phyloP scores from a whole-genome alignment of 2,113 vertebrate species.

The Elachura formosa region DNA sequence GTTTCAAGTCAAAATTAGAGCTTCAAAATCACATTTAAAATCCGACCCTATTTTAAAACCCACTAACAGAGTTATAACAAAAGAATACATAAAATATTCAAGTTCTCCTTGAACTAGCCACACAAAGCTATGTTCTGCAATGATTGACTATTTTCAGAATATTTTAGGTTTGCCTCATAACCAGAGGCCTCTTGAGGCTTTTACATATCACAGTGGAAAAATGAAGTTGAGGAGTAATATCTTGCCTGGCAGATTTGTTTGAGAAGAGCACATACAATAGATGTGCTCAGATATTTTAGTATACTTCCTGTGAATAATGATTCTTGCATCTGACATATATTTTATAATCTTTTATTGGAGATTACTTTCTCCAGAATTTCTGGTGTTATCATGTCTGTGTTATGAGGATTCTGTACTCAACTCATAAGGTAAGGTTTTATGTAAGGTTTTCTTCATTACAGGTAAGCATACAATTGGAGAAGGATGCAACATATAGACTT shows the following conservation, averaged over 20 bases:
- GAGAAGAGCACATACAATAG: background rate
- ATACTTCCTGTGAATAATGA: background rate
- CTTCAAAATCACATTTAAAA: background rate
- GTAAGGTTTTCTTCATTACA: background rate
- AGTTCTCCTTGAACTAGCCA: background rate
- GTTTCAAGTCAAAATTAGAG: background rate
- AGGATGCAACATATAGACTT: background rate
- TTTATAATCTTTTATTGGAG: background rate
- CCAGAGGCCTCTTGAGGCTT: background rate
- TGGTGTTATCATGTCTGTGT: background rate
- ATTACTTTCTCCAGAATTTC: background rate
- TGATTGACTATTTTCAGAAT: background rate
- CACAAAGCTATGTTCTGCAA: background rate
- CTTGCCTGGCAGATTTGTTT: background rate
- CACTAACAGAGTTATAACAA: background rate
- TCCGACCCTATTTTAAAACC: background rate
- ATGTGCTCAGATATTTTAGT: background rate
- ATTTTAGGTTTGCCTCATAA: background rate
- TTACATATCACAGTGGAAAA: background rate
- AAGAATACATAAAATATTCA: background rate
- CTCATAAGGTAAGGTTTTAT: too few relatives aligned
- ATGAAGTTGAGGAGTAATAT: background rate
- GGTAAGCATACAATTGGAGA: background rate
- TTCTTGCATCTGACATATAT: background rate
- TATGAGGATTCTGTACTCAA: too few relatives aligned